phyloP scores from a whole-genome alignment of 2,797 vertebrate species.

The Thripadectes ignobilis region DNA sequence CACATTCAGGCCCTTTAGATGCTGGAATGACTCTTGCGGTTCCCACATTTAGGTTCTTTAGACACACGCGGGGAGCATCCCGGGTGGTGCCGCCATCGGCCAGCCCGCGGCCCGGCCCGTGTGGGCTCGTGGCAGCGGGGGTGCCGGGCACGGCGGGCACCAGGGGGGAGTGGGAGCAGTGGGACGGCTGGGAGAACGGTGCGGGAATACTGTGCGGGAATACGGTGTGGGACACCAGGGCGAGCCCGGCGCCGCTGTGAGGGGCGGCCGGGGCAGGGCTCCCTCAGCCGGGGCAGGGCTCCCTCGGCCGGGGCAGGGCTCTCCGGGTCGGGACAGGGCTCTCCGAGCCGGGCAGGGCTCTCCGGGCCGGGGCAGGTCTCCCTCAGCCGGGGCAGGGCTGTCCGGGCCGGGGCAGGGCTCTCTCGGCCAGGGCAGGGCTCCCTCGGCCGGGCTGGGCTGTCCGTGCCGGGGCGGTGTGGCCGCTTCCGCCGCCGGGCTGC shows the following conservation, averaged over 20 bases:
- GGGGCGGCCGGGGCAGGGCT: too few species aligned
- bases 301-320: too few species aligned
- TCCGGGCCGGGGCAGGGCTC: background rate
- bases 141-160: too few species aligned
- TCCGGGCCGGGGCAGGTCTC: background rate
- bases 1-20: background rate
- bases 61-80: background rate
- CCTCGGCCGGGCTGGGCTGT: too few species aligned
- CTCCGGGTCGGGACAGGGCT: too few species aligned
- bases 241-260: rapidly evolving
- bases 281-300: too few species aligned
- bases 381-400: background rate
- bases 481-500: background rate
- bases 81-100: background rate
- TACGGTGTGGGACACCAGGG: background rate
- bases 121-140: too few species aligned
- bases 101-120: too few species aligned
- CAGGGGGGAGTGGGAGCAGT: background rate
- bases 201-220: background rate
- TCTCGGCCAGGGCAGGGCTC: background rate
- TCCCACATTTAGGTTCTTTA: background rate
- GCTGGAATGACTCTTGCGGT: background rate
- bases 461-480: background rate
- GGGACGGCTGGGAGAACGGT: background rate
- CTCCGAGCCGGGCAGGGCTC: background rate